Base-by-base conservation (phyloP, 2,888 invertebrate species). In the Caenorhabditis virilis region DNA sequence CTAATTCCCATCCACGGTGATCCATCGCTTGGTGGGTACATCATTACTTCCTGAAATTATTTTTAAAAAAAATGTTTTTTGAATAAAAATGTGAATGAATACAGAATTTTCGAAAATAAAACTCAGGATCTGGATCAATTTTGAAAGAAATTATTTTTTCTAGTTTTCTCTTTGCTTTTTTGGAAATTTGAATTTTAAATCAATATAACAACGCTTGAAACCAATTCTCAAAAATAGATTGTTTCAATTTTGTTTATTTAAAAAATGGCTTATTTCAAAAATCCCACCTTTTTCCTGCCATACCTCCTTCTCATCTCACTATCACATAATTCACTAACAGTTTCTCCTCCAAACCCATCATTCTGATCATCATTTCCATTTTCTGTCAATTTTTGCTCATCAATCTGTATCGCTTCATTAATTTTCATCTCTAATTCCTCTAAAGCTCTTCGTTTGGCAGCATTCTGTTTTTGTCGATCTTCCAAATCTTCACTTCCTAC, bases 371-470 rank as follows among this genome's bases (percentile, higher is more conserved):
- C 41, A 15, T 2, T 18, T 18, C 22, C 35, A 3, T 4, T 2
- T 30, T 18, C 2, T n/a, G 16, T 48, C 30, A 13, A 9, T 13
- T 30, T 20, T 16, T 33, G n/a, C 7, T 20, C 35, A 23, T 36
- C 43, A 11, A 23, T 6, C 16, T 23, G 25, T 15, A 26, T 33
- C 11, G 22, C 45, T 41, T 59, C 59, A 15, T 65, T 60, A 26
- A 65, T 59, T 30, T 56, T 47, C 23, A 38, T 42, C 20, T 65
- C 56, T 16, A 65, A 30, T 18, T 13, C 25, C 26, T 65, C 65
- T 13, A 65, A 35, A 9, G 59, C 59, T 38, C 55, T 33, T n/a
- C 64, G 58, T 39, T 64, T 64, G 13, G 58, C 64, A 6, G 54
- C 46, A n/a, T 54, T 64, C 30, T 50, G 47, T 16, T 22, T 36